Evolutionary conservation across 2,113 vertebrate genomes (phyloP).

Genomic region (Elephantulus edwardii): DNA sequence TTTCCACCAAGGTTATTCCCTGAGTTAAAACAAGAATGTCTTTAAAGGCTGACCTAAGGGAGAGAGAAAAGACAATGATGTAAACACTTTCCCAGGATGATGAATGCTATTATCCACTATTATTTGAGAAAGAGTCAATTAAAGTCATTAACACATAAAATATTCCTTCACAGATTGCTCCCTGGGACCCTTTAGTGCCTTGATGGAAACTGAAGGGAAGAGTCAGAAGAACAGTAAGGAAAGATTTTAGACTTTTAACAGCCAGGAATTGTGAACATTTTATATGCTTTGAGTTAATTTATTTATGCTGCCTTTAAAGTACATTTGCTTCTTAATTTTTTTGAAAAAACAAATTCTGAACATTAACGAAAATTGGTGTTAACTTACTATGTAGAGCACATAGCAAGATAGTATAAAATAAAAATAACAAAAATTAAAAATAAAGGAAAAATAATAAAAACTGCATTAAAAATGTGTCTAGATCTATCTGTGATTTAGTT

Average conservation of each 20-base stretch:
- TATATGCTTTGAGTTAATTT: conserved; percentile 25
- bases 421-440: background rate
- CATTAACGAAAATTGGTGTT: background rate
- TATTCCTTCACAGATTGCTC: conserved; percentile 48
- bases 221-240: background rate
- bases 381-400: background rate
- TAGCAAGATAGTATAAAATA: background rate
- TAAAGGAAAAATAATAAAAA: no score
- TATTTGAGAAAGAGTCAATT: conserved; percentile 77
- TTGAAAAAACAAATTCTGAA: background rate
- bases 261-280: background rate
- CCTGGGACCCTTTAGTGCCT: background rate
- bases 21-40: conserved; percentile 69
- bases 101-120: conserved; percentile 67
- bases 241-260: background rate
- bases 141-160: conserved; percentile 71
- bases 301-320: background rate
- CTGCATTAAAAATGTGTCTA: background rate
- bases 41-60: conserved; percentile 39
- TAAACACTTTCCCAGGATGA: conserved; percentile 76
- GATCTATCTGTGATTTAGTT: background rate
- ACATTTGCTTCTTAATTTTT: background rate
- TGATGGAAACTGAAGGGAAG: background rate
- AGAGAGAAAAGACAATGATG: conserved; percentile 36
- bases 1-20: conserved; percentile 39